phyloP scores from a whole-genome alignment of 2,113 vertebrate genomes.

The Embiotoca jacksoni region DNA sequence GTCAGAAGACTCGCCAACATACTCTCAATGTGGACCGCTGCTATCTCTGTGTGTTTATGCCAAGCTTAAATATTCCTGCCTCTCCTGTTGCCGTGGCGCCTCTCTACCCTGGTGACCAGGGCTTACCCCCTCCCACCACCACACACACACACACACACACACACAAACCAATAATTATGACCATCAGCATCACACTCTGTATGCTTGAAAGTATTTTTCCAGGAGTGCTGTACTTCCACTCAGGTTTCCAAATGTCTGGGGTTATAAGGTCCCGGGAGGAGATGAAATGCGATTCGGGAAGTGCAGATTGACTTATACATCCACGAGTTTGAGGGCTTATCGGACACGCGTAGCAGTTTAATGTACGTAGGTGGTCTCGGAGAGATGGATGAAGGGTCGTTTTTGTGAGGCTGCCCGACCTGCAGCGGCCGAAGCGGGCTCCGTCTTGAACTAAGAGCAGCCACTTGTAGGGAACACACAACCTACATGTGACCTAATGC shows the following conservation, averaged over 20 bases:
- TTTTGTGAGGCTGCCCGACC: neutral
- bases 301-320: too few species aligned
- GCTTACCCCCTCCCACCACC: conserved; percentile 44
- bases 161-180: neutral
- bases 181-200: neutral
- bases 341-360: neutral
- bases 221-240: neutral
- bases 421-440: neutral
- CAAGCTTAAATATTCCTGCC: conserved; percentile 66
- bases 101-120: conserved; percentile 49
- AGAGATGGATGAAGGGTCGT: too few species aligned
- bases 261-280: too few species aligned
- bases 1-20: conserved; percentile 74
- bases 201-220: neutral
- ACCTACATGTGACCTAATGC: too few species aligned
- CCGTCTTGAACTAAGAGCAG: neutral
- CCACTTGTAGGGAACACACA: too few species aligned
- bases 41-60: conserved; percentile 67
- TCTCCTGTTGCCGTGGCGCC: conserved; percentile 66
- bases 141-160: conserved; percentile 7
- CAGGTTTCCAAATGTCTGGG: neutral
- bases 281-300: too few species aligned
- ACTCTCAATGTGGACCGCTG: conserved; percentile 64
- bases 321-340: neutral
- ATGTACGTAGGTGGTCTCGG: neutral